These are phyloP conservation scores for Rutpela maculata DNA, from an alignment of 2,888 invertebrate species.

Conservation along the genomic window DNA sequence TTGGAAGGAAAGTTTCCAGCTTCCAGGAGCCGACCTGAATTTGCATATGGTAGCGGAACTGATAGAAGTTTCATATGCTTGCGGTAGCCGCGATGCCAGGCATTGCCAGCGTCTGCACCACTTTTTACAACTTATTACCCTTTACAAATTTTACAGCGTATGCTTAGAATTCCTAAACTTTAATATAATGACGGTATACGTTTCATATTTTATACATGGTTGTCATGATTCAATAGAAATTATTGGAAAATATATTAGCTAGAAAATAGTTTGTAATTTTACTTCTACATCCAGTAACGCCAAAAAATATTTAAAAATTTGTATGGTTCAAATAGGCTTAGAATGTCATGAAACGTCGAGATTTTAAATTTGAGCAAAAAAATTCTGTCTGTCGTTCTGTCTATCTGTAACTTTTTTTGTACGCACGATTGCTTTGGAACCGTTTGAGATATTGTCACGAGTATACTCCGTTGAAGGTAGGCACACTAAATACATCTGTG, in stretches of 20 bases:
- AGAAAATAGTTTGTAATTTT: background rate
- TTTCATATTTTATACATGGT: background rate
- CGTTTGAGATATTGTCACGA: too few relatives aligned
- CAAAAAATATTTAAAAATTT: too few relatives aligned
- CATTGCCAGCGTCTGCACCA: conserved; percentile 20
- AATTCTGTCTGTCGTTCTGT: too few relatives aligned
- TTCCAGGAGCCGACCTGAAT: conserved; percentile 27
- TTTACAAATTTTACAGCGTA: conserved; percentile 23
- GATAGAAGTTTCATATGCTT: conserved; percentile 42
- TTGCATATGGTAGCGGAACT: conserved; percentile 41
- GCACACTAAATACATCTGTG: too few relatives aligned
- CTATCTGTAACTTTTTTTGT: too few relatives aligned
- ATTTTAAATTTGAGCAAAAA: too few relatives aligned
- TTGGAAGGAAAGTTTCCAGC: conserved; percentile 34
- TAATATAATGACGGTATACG: background rate
- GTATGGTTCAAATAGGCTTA: too few relatives aligned
- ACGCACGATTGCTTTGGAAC: too few relatives aligned
- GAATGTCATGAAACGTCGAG: too few relatives aligned
- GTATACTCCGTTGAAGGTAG: too few relatives aligned
- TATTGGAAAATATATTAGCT: background rate
- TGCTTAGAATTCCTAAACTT: conserved; percentile 17
- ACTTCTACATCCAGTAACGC: too few relatives aligned
- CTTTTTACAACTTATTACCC: conserved; percentile 38
- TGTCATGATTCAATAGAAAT: background rate
- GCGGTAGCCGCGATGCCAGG: conserved; percentile 15